Base-by-base conservation (phyloP, 2,888 invertebrate genomes). In the Drosophila mercatorum region DNA sequence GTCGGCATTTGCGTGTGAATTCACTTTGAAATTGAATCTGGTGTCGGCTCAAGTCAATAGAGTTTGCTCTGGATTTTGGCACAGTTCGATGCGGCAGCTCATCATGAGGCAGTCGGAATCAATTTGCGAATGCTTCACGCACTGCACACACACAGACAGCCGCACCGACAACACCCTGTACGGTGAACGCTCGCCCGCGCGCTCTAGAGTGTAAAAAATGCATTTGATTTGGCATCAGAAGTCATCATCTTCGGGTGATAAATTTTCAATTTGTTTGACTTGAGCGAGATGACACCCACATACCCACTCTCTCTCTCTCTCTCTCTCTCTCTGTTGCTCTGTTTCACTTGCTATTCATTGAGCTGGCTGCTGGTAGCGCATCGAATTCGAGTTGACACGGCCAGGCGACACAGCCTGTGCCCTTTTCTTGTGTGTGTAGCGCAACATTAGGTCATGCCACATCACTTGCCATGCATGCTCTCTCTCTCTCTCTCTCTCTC, bases 1-100 rank as follows among this genome's bases (percentile, higher is more conserved):
- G 83, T 68, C 84, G 84, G 84, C 84, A 62, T 85, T 88, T 88
- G 85, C 91, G 90, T 89, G 91, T 83, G 91, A 90, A 89, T 75
- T 78, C 62, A 68, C 85, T 89, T 89, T 90, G 91, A 89, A 89
- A 89, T 87, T 75, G 71, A 80, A 85, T 89, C 67, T 40, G 40
- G 40, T 17, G 34, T 52, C 34, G 67, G 12, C 55, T 53, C 46
- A 46, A 31, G 41, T 66, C 40, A 40, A 66, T 66, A 17, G 67
- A 8, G n/a, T 58, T 36, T 63, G 75, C 66, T 77, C 66, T 71
- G 63, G 57, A 69, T 75, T 40, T 71, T 70, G 51, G 71, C 76
- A 75, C 76, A 77, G 80, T 75, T 71, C 40, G 36, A 49, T 22
- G 17, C 43, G 36, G 17, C 43, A 31, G 51, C 43, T 71, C 65